phyloP scores from a whole-genome alignment of 2,888 invertebrate species.

The Drosophila infuscata region DNA sequence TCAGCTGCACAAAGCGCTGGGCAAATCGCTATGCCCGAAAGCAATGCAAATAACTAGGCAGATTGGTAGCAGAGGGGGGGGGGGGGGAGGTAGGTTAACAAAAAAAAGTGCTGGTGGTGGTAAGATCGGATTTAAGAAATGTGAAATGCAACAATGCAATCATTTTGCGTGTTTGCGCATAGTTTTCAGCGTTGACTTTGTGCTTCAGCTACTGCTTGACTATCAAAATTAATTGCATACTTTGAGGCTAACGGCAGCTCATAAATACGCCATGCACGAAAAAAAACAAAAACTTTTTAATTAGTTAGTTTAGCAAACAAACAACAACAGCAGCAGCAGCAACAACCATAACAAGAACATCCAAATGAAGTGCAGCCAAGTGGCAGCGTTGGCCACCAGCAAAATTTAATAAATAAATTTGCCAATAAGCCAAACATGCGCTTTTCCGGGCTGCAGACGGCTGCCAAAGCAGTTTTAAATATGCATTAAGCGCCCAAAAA shows the following conservation, averaged over 20 bases:
- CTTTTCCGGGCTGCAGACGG: constrained; percentile 43
- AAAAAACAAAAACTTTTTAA: constrained; percentile 67
- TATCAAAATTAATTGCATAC: constrained; percentile 68
- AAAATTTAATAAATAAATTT: constrained; percentile 77
- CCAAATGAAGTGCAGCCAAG: constrained; percentile 35
- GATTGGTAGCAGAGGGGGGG: not conserved
- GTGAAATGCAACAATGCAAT: constrained; percentile 75
- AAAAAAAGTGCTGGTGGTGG: too few species aligned
- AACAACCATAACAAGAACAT: constrained; percentile 20
- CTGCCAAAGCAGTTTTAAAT: constrained; percentile 66
- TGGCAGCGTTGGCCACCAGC: constrained; percentile 44
- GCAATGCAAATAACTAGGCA: constrained; percentile 65
- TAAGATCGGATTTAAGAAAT: constrained; percentile 23
- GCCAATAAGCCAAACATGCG: constrained; percentile 74
- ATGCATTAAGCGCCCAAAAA: constrained; percentile 68
- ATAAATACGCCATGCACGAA: constrained; percentile 43
- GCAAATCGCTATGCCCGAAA: constrained; percentile 54
- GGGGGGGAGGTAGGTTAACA: too few species aligned
- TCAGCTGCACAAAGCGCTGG: constrained; percentile 65
- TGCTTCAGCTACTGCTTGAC: constrained; percentile 30
- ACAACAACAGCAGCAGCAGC: constrained; percentile 29
- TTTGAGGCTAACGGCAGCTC: constrained; percentile 57
- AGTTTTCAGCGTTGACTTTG: constrained; percentile 61
- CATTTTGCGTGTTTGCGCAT: constrained; percentile 64
- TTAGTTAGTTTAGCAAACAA: constrained; percentile 65